These are phyloP conservation scores for Amblyjoppa proteus DNA, from an alignment of 2,888 invertebrate genomes.

Conservation along the genomic window DNA sequence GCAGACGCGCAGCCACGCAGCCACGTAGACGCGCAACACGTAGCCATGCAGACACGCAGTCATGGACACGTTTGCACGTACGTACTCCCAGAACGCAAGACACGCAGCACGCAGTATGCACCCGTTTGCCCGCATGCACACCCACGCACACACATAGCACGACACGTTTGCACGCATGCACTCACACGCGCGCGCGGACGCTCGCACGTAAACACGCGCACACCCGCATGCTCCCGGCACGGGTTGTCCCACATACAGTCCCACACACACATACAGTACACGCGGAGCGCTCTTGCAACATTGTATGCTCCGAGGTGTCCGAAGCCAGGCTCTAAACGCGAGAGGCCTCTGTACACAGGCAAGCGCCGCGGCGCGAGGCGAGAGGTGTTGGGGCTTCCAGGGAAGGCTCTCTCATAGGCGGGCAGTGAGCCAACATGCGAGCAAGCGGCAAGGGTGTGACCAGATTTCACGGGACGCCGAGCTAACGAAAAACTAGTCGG, in stretches of 20 bases:
- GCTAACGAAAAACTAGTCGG: constrained; percentile 84
- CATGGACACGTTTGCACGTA: too few relatives aligned
- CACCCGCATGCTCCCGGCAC: too few relatives aligned
- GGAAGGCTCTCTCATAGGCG: constrained; percentile 46
- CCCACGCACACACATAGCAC: too few relatives aligned
- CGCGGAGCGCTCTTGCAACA: background rate
- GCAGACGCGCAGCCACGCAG: too few relatives aligned
- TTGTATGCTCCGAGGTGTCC: constrained; percentile 6
- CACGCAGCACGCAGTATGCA: too few relatives aligned
- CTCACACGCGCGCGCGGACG: constrained; percentile 39
- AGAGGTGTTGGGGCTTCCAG: constrained; percentile 49
- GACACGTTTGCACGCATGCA: too few relatives aligned
- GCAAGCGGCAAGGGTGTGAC: constrained; percentile 75
- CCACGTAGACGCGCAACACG: too few relatives aligned
- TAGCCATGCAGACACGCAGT: too few relatives aligned
- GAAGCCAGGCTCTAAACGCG: constrained; percentile 50
- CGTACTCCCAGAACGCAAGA: too few relatives aligned
- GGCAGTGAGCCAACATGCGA: constrained; percentile 58
- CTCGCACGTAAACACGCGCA: constrained; percentile 68
- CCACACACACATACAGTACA: background rate
- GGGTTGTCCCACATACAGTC: too few relatives aligned
- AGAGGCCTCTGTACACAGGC: constrained; percentile 40
- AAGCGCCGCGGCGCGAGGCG: constrained; percentile 1
- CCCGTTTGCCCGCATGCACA: too few relatives aligned
- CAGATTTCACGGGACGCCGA: constrained; percentile 83